phyloP scores from a whole-genome alignment of 2,113 vertebrate species.

The Neoarius graeffei region DNA sequence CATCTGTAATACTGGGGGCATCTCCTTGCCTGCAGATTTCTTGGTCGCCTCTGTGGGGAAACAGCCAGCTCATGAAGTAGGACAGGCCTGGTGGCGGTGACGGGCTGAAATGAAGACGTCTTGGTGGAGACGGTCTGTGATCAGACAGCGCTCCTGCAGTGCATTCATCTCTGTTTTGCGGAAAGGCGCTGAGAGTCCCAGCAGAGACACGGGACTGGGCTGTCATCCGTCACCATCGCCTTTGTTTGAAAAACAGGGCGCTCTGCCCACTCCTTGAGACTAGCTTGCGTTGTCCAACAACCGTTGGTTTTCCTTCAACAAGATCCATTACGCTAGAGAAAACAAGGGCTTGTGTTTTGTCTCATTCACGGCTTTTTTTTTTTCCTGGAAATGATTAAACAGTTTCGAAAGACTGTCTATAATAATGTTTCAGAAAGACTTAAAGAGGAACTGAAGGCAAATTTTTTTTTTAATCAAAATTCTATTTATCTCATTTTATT shows the following conservation, averaged over 20 bases:
- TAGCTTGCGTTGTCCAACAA: neutral
- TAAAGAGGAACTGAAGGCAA: too few species aligned
- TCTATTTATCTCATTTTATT: too few species aligned
- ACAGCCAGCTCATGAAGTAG: constrained; percentile 16
- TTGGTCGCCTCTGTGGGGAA: constrained; percentile 26
- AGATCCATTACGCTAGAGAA: neutral
- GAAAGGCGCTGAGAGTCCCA: constrained; percentile 26
- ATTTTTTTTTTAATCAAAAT: too few species aligned
- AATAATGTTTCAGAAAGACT: neutral
- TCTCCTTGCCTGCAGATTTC: constrained; percentile 19
- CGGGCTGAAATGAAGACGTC: constrained; percentile 54
- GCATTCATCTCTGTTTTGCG: constrained; percentile 23
- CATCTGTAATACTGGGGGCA: constrained; percentile 43
- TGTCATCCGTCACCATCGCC: constrained; percentile 42
- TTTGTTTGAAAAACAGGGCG: constrained; percentile 39
- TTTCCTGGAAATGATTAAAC: neutral
- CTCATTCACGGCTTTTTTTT: neutral
- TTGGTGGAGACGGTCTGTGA: constrained; percentile 33
- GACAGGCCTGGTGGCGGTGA: constrained; percentile 27
- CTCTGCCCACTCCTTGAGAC: constrained; percentile 1
- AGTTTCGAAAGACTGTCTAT: neutral
- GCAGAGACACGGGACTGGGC: constrained; percentile 15
- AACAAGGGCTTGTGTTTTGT: neutral
- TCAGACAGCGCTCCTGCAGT: constrained; percentile 19
- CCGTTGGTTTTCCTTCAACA: constrained; percentile 3